These are phyloP conservation scores for Himalopsyche tibetana DNA, from an alignment of 2,888 invertebrate genomes.

Conservation along the genomic window DNA sequence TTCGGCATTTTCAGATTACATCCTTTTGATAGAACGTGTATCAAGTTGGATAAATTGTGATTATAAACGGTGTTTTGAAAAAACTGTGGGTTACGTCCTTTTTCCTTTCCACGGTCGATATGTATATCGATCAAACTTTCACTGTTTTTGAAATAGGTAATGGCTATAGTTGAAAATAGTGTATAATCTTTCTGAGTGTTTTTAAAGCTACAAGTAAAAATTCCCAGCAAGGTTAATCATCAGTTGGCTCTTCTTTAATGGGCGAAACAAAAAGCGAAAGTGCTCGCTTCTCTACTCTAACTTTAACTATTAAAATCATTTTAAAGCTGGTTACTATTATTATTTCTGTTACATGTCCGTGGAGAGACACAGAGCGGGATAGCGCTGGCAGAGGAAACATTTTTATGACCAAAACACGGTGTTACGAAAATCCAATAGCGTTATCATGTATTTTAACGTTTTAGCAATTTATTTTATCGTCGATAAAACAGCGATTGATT, in stretches of 20 bases:
- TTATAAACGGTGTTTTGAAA: too few species aligned
- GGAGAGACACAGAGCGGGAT: background rate
- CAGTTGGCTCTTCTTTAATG: background rate
- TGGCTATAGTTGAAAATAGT: too few species aligned
- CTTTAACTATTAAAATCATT: constrained; percentile 23
- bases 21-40: too few species aligned
- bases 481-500: too few species aligned
- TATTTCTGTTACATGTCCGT: constrained; percentile 11
- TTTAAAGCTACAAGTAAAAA: constrained; percentile 2
- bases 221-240: background rate
- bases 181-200: background rate
- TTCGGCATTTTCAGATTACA: too few species aligned
- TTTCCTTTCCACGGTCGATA: too few species aligned
- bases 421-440: background rate
- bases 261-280: constrained; percentile 6
- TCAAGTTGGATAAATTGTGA: too few species aligned
- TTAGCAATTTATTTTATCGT: too few species aligned
- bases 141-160: too few species aligned
- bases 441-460: too few species aligned
- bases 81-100: too few species aligned
- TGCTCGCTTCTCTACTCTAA: background rate
- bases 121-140: too few species aligned
- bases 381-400: background rate
- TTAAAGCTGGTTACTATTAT: constrained; percentile 3
- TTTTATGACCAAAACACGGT: constrained; percentile 8